Conservation (phyloP, 37 sponge, comb jelly and placozoan genomes). For the Axinella damicornis region DNA sequence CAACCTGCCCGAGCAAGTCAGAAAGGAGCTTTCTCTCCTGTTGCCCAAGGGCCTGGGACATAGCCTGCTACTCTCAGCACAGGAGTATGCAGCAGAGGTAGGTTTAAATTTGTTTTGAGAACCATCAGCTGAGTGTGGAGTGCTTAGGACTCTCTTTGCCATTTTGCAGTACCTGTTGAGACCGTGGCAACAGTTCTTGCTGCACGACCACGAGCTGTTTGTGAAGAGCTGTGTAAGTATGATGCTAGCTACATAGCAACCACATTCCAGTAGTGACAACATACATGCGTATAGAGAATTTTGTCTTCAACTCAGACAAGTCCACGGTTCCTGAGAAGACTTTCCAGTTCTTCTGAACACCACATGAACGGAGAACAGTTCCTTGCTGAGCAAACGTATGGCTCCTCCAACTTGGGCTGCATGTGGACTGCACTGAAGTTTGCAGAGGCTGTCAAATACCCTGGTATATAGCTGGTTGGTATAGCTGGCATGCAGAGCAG, state of each 20-base stretch:
- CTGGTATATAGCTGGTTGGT: constrained; percentile 23
- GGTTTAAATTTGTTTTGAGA: background rate
- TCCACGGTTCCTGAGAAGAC: no score
- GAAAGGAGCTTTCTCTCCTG: constrained; percentile 15
- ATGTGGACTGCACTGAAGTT: constrained; percentile 62
- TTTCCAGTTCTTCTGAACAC: no score
- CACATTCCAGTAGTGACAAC: no score
- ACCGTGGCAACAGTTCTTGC: constrained; percentile 61
- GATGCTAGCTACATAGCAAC: no score
- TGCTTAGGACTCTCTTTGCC: constrained; percentile 6
- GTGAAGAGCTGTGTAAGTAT: constrained; percentile 58
- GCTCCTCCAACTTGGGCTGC: background rate
- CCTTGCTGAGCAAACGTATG: background rate
- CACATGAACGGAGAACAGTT: no score
- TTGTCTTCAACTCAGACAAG: no score
- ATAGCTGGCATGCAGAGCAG: background rate
- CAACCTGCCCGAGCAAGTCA: constrained; percentile 21
- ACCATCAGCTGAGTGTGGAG: no score
- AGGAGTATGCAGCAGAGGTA: constrained; percentile 56
- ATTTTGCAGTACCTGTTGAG: constrained; percentile 35
- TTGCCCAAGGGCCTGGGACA: constrained; percentile 78
- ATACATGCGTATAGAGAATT: no score
- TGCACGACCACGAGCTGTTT: constrained; percentile 46
- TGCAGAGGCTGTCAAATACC: constrained; percentile 47
- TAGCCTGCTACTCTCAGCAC: constrained; percentile 48